Evolutionary conservation across 1,140 invertebrate genomes (phyloP), one percentile per base, ranked within the genome.

Genomic region (Lepidostoma basale): DNA sequence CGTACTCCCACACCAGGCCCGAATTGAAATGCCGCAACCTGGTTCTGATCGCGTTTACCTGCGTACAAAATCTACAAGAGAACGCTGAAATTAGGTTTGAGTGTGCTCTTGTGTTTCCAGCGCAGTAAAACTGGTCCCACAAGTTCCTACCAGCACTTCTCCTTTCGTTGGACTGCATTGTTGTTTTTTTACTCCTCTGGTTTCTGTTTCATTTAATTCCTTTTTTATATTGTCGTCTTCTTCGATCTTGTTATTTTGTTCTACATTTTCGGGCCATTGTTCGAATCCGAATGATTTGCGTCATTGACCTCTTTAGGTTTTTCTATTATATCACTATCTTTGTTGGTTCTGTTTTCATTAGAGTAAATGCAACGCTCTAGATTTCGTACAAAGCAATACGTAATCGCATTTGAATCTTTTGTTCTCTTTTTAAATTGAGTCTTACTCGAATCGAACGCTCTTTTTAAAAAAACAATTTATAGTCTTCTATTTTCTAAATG

Each of bases 111-210:
- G 49, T 54, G 8, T 28, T 54, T 54, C 49, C 14, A 8, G 4
- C 49, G 26, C n/a, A 28, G n/a, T n/a, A 54, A 22, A 59, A 59
- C 54, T 59, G 30, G 54, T 59, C 18, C 40, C 40, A n/a, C 54
- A 2, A 59, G 30, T 59, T 33, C 40, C 54, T 30, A n/a, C 22
- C 40, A 33, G 33, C 54, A 59, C 54, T 59, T 59, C 54, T 59
- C 54, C 54, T 59, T 59, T 59, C 54, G 30, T 59, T 59, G 20
- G 33, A 22, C 54, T 59, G 54, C 54, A 39, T 59, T 59, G 54
- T 59, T 36, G 30, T n/a, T 59, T 59, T 36, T 59, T 59, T 59
- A 10, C 22, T 59, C 36, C 9, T 59, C 14, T 20, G 22, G 12
- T 59, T 40, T 59, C 18, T 40, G 54, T 59, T 59, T 40, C 36